These are phyloP conservation scores for Elegia similella DNA, from an alignment of 2,888 invertebrate species.

Conservation along the genomic window DNA sequence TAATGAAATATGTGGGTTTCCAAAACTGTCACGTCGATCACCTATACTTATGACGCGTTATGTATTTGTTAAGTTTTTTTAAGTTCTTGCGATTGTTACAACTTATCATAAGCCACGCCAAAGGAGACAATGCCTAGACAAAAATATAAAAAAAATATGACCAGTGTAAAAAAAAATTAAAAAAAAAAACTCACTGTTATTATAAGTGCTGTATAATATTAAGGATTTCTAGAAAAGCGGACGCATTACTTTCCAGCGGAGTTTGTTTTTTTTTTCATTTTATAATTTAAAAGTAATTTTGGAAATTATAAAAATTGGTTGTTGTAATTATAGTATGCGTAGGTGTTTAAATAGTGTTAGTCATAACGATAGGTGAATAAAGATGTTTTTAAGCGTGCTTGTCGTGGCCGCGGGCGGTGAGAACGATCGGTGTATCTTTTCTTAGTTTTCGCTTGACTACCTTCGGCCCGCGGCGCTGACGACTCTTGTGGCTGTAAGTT, in stretches of 20 bases:
- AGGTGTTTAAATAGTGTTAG: conserved; percentile 41
- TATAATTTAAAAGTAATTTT: conserved; percentile 14
- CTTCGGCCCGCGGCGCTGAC: conserved; percentile 33
- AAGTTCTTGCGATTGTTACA: conserved; percentile 47
- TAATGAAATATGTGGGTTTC: not conserved
- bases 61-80: conserved; percentile 70
- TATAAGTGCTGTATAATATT: conserved; percentile 21
- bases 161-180: conserved; percentile 64
- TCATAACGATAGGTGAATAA: conserved; percentile 41
- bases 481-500: conserved; percentile 75
- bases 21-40: conserved; percentile 36
- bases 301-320: conserved; percentile 52
- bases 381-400: conserved; percentile 62
- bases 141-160: conserved; percentile 45
- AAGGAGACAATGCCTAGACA: conserved; percentile 62
- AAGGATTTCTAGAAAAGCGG: conserved; percentile 13
- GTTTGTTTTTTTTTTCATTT: conserved; percentile 23
- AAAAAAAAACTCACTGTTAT: conserved; percentile 63
- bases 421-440: conserved; percentile 44
- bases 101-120: conserved; percentile 67
- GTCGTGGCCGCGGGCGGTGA: conserved; percentile 40
- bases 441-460: conserved; percentile 25
- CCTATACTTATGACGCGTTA: conserved; percentile 45
- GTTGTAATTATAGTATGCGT: conserved; percentile 62
- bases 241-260: conserved; percentile 21